A percentile compares a stretch with the other conserved stretches of the same genome.
phyloP scores from a whole-genome alignment of 2,888 invertebrate genomes.

The Embidobia sp. region DNA sequence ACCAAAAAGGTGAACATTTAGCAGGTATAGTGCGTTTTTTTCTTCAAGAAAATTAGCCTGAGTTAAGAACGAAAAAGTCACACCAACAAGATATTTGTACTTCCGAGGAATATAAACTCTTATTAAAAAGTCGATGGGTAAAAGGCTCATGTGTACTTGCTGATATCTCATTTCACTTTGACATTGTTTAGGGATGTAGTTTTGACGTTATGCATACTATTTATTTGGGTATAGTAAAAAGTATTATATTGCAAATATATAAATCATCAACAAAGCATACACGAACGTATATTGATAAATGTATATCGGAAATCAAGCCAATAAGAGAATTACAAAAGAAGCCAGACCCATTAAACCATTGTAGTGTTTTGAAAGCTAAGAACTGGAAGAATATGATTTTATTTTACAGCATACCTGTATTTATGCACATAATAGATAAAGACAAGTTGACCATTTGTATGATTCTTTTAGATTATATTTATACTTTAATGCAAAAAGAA shows the following conservation, averaged over 20 bases:
- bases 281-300: constrained; percentile 8
- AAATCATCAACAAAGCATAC: not conserved
- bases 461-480: not conserved
- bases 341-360: not conserved
- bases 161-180: constrained; percentile 3
- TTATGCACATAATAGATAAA: not conserved
- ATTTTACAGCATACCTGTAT: constrained; percentile 15
- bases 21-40: constrained; percentile 4
- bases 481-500: not conserved
- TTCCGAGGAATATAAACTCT: not conserved
- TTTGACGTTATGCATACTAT: constrained; percentile 25
- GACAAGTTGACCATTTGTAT: not conserved
- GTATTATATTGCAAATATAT: not conserved
- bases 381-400: constrained; percentile 18
- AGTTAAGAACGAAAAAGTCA: constrained; percentile 9
- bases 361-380: constrained; percentile 17
- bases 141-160: constrained; percentile 8
- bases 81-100: constrained; percentile 1
- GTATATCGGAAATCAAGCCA: constrained; percentile 10
- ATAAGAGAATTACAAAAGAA: constrained; percentile 21
- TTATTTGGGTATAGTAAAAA: constrained; percentile 5
- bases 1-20: constrained; percentile 2
- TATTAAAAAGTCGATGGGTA: constrained; percentile 7
- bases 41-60: not conserved
- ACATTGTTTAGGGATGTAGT: constrained; percentile 21